A percentile compares a stretch with the other conserved stretches of the same genome.
These are phyloP conservation scores for Andrena cerasifolii DNA, from an alignment of 1,140 invertebrate genomes.

Conservation along the genomic window DNA sequence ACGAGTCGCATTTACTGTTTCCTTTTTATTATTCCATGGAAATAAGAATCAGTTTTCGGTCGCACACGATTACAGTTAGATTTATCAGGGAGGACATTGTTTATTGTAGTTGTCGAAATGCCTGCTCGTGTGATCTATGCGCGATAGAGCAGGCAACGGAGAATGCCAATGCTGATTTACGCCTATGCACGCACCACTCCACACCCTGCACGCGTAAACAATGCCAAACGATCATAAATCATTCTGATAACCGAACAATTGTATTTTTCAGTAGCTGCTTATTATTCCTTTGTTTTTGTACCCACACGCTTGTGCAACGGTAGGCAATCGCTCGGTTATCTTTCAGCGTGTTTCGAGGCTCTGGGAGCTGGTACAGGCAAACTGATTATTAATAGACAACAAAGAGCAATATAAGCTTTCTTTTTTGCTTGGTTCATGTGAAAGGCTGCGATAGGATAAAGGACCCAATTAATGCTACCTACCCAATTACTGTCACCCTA, in stretches of 20 bases:
- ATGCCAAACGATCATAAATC: constrained; percentile 46
- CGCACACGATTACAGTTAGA: background rate
- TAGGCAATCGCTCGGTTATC: background rate
- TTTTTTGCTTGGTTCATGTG: too few relatives aligned
- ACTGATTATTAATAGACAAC: background rate
- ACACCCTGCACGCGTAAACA: constrained; percentile 46
- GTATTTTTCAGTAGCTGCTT: constrained; percentile 17
- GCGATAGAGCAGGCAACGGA: constrained; percentile 39
- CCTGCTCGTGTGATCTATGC: constrained; percentile 6
- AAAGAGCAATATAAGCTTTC: background rate
- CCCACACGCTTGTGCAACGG: background rate
- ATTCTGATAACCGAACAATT: constrained; percentile 9
- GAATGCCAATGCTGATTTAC: constrained; percentile 41
- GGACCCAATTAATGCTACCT: too few relatives aligned
- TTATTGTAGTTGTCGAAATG: constrained; percentile 22
- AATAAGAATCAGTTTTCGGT: background rate
- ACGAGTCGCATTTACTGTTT: background rate
- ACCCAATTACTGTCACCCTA: too few relatives aligned
- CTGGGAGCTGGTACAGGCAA: too few relatives aligned
- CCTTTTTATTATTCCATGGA: background rate
- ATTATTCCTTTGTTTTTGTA: constrained; percentile 29
- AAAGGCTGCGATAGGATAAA: too few relatives aligned
- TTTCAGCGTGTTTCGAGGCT: background rate
- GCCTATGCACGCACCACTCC: constrained; percentile 20
- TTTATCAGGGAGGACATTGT: background rate